A percentile compares a stretch with the other conserved stretches of the same genome.
Conservation (phyloP, 2,797 vertebrate species). For the Pseudocheirus occidentalis region DNA sequence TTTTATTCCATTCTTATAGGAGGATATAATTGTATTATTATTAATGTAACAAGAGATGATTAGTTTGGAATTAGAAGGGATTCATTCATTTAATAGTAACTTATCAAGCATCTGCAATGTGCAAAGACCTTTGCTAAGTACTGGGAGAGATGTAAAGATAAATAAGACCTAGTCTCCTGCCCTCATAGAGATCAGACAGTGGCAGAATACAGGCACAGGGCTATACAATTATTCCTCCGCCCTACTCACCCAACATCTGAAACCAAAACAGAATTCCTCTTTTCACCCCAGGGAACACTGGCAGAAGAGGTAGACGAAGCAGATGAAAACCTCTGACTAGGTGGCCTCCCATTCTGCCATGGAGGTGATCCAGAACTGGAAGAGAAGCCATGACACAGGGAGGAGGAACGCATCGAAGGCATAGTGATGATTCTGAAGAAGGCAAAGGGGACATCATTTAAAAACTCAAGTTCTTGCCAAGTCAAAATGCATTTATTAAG, state of each 20-base stretch:
- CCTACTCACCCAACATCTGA: conserved; percentile 67
- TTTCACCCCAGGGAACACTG: neutral
- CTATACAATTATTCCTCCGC: neutral
- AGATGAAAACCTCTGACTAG: neutral
- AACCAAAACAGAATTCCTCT: conserved; percentile 10
- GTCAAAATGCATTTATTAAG: neutral
- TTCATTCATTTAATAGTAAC: neutral
- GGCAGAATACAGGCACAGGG: neutral
- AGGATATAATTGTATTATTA: neutral
- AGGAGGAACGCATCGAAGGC: conserved; percentile 48
- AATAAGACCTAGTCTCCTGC: neutral
- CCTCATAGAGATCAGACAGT: neutral
- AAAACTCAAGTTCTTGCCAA: neutral
- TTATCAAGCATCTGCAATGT: neutral
- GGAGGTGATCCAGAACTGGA: conserved; percentile 59
- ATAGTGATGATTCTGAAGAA: conserved; percentile 47
- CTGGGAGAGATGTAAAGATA: neutral
- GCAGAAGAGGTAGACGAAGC: conserved; percentile 34
- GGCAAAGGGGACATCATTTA: neutral
- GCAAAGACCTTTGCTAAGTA: neutral
- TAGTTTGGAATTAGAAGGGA: neutral
- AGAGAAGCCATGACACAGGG: conserved; percentile 18
- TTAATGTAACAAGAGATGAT: neutral
- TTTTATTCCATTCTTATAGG: neutral
- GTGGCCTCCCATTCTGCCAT: neutral